Evolutionary conservation across 2,797 vertebrate species (phyloP).

Genomic region (Vireo griseus): DNA sequence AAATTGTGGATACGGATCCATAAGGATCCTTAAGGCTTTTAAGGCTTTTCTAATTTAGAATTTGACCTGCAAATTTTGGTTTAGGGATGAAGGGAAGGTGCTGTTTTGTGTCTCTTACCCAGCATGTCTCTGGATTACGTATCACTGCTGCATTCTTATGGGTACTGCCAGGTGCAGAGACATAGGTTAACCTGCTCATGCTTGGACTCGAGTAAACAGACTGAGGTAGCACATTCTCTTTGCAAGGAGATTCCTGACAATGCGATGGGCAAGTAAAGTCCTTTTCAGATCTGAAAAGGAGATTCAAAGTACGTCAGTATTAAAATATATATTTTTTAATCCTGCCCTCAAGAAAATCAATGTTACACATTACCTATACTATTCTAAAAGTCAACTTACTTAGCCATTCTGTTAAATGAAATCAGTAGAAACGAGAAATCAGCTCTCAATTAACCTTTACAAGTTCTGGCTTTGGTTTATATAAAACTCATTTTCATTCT

Average conservation of each 20-base stretch:
- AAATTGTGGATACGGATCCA: neutral
- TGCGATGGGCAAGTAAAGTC: constrained; percentile 46
- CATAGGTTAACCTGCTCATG: constrained; percentile 87
- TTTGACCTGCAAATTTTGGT: neutral
- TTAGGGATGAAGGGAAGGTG: neutral
- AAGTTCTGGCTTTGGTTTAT: neutral
- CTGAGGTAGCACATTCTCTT: constrained; percentile 65
- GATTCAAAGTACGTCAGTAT: neutral
- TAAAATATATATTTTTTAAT: neutral
- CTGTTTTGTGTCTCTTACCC: constrained; percentile 69
- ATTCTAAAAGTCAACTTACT: neutral
- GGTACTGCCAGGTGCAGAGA: constrained; percentile 81
- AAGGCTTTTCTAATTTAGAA: neutral
- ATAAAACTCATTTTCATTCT: neutral
- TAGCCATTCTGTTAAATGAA: neutral
- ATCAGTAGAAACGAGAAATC: neutral
- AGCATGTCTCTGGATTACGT: constrained; percentile 61
- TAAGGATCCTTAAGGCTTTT: no score
- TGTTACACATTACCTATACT: neutral
- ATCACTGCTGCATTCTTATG: constrained; percentile 47
- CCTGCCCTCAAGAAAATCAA: neutral
- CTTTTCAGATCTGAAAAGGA: constrained; percentile 44
- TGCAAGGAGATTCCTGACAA: constrained; percentile 53
- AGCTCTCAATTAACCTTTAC: neutral
- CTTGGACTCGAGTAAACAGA: constrained; percentile 78